These are phyloP conservation scores for Nephila pilipes DNA, from an alignment of 1,140 invertebrate genomes.

Conservation along the genomic window DNA sequence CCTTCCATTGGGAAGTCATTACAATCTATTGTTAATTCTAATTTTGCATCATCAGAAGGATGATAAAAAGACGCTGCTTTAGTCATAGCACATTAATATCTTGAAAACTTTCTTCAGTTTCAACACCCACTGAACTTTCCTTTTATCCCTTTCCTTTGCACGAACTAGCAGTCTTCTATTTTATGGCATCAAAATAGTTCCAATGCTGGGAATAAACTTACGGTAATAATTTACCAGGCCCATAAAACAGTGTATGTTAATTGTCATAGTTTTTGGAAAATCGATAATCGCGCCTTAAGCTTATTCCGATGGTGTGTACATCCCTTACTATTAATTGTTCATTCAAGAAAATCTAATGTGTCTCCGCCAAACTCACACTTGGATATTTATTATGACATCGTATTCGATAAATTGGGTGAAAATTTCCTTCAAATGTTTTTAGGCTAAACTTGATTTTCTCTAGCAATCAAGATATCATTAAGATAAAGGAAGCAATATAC, in stretches of 20 bases:
- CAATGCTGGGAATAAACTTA: neutral
- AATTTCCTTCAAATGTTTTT: neutral
- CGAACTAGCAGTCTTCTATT: slow-evolving; percentile 17
- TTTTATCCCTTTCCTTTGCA: slow-evolving; percentile 59
- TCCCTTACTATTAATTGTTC: neutral
- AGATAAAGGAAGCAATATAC: slow-evolving; percentile 9
- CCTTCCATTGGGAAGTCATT: neutral
- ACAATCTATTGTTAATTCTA: slow-evolving; percentile 5
- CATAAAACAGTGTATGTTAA: slow-evolving; percentile 29
- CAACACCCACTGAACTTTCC: slow-evolving; percentile 45
- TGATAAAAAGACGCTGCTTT: neutral
- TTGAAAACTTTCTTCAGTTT: neutral
- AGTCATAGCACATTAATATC: neutral
- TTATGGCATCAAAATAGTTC: neutral
- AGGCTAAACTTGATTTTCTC: neutral
- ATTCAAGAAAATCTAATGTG: neutral
- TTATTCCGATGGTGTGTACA: neutral
- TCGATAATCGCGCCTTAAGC: neutral
- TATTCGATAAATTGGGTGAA: neutral
- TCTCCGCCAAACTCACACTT: slow-evolving; percentile 10
- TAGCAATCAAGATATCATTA: slow-evolving; percentile 39
- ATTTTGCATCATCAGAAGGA: neutral
- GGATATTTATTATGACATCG: neutral
- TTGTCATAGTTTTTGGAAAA: neutral
- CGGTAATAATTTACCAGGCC: slow-evolving; percentile 32